Evolutionary conservation across 2,113 vertebrate species (phyloP), one percentile per base, ranked within the genome.

Genomic region (Mirounga angustirostris): DNA sequence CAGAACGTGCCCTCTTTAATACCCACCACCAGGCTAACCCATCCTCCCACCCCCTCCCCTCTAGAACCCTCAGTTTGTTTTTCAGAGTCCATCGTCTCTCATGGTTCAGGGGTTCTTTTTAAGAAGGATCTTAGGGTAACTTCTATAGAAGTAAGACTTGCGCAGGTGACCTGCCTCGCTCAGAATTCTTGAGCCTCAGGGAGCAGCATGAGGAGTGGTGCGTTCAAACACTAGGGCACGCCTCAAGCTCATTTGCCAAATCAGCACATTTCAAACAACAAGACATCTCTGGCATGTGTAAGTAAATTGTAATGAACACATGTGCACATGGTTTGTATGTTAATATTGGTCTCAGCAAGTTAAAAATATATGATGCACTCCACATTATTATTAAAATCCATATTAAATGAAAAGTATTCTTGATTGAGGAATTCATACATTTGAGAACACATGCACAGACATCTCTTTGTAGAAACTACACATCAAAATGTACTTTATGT

Each of bases 191-290:
- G 7, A 76, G 43, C 40, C 46, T 78, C 0, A 73, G 52, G 26
- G 7, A 9, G 46, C 4, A 43, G 58, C 46, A 2, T 8, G 26
- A 52, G 80, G 81, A 2, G 46, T 2, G 40, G 2, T 8, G 13
- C 26, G 1, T 43, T 33, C 46, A 28, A 15, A 10, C 30, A 0
- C 7, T 10, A 21, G 52, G 71, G 2, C 5, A 1, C 0, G 0
- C 13, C 9, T 7, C 46, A 4, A 1, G 36, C 7, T 13, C 58
- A 26, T 8, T 21, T 22, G 65, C 28, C 21, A 24, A 67, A 4
- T 81, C 13, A 7, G 24, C 19, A 11, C 22, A 9, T 36, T 46
- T 52, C 36, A 74, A 15, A n/a, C 46, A 58, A 14, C 74, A 22
- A 52, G 69, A 21, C 14, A 1, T 15, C 36, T 63, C 50, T 50